These are phyloP conservation scores for Deroplatys truncata DNA, from an alignment of 2,888 invertebrate species.

Conservation along the genomic window DNA sequence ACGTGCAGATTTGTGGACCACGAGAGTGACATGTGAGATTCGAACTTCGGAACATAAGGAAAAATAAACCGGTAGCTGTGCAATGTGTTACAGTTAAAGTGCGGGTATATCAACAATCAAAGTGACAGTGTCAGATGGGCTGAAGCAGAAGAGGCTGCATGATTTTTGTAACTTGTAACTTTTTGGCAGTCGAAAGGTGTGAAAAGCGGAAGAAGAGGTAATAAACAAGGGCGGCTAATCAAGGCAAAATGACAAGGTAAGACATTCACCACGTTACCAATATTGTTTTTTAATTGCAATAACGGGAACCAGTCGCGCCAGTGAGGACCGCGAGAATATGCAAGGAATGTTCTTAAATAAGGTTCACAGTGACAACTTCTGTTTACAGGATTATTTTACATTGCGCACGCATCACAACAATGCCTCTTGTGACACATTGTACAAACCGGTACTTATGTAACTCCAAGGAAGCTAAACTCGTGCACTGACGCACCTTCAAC, in stretches of 20 bases:
- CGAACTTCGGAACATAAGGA: background rate
- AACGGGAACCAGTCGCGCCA: background rate
- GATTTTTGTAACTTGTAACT: background rate
- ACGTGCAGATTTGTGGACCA: background rate
- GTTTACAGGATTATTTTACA: too few species aligned
- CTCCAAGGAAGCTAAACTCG: too few species aligned
- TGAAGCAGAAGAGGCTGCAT: background rate
- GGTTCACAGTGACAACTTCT: too few species aligned
- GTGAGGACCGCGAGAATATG: too few species aligned
- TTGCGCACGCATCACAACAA: background rate
- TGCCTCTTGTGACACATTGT: background rate
- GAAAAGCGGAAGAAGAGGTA: background rate
- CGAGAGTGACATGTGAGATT: background rate
- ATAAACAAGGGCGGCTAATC: background rate
- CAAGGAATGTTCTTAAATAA: too few species aligned
- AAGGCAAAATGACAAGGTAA: background rate
- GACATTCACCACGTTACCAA: background rate
- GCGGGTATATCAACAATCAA: background rate
- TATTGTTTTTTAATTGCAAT: background rate
- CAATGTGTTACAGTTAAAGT: background rate
- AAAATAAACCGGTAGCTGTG: background rate
- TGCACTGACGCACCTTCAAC: background rate
- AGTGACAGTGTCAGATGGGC: background rate
- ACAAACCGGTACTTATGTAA: background rate
- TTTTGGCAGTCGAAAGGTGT: background rate